Evolutionary conservation across 2,888 invertebrate species (phyloP), one percentile per base, ranked within the genome.

Genomic region (Poecilobothrus nobilitatus): DNA sequence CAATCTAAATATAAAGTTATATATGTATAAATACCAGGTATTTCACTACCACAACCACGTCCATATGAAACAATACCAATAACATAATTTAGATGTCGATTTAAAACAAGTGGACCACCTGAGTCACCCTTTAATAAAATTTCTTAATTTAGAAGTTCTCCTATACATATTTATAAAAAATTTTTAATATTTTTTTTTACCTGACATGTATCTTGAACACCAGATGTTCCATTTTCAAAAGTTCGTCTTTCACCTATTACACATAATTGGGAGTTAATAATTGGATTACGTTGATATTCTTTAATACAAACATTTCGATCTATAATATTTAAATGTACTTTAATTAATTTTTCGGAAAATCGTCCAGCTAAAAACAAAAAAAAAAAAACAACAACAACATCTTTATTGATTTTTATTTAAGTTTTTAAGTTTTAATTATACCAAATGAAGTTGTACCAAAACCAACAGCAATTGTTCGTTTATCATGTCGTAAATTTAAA

Each of bases 21-120:
- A 21, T 74, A 67, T 9, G 74, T 71, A 65, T 74, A 74, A 34
- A 74, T 69, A 3, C 72, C 71, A 1, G 74, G 74, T 1, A 71
- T 62, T 1, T 70, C 69, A 7, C 70, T 66, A 33, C 71, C 73
- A 67, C 74, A 74, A 2, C 68, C 67, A 15, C 69, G 69, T 12
- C 74, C 74, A 64, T 74, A 72, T 6, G 74, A 74, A 10, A 73
- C 73, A 3, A 74, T 65, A 4, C 74, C 74, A n/a, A 37, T 37
- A 74, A 69, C 20, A 74, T 64, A n/a, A 70, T 72, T 7, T 72
- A 70, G 12, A 73, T 65, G 1, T 67, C n/a, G 0, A 33, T 21
- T 9, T 66, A 68, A 63, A 22, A 62, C 1, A 3, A 62, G 4
- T 12, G 62, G 62, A 2, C 62, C 62, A 2, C 62, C 62, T 21